phyloP scores from a whole-genome alignment of 2,797 vertebrate genomes.

The Microchirus variegatus region DNA sequence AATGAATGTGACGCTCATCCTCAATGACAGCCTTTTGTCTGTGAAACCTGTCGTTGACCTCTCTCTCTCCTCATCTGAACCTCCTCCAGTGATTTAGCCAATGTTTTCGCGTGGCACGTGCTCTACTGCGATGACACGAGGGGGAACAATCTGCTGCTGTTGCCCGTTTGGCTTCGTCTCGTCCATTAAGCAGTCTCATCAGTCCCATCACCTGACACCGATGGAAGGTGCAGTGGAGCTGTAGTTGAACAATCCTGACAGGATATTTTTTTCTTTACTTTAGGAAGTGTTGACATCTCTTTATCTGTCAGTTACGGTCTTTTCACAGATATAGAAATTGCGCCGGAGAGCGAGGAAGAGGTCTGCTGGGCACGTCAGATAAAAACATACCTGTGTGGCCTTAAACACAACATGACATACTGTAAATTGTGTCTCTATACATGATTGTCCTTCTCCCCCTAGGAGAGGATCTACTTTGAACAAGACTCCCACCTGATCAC shows the following conservation, averaged over 20 bases:
- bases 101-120: slow-evolving; percentile 18
- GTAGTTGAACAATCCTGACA: slow-evolving; percentile 23
- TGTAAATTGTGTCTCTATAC: slow-evolving; percentile 22
- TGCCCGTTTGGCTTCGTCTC: slow-evolving; percentile 31
- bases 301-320: slow-evolving; percentile 42
- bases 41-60: slow-evolving; percentile 40
- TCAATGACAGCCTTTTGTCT: slow-evolving; percentile 3
- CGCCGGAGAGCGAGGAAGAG: slow-evolving; percentile 59
- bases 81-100: slow-evolving; percentile 31
- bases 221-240: slow-evolving; percentile 17
- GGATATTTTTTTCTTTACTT: slow-evolving; percentile 24
- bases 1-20: background rate
- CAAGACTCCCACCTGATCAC: slow-evolving; percentile 4
- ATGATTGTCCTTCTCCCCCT: slow-evolving; percentile 3
- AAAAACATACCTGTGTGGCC: slow-evolving; percentile 28
- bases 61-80: slow-evolving; percentile 12
- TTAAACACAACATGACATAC: slow-evolving; percentile 29
- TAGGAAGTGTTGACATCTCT: slow-evolving; percentile 33
- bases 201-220: slow-evolving; percentile 31
- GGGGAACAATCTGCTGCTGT: slow-evolving; percentile 57
- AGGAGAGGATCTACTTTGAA: slow-evolving; percentile 15
- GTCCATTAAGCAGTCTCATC: slow-evolving; percentile 34
- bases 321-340: slow-evolving; percentile 51
- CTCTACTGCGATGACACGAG: slow-evolving; percentile 24
- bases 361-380: slow-evolving; percentile 40